phyloP scores from a whole-genome alignment of 2,797 vertebrate genomes.

The Siniperca undulata region DNA sequence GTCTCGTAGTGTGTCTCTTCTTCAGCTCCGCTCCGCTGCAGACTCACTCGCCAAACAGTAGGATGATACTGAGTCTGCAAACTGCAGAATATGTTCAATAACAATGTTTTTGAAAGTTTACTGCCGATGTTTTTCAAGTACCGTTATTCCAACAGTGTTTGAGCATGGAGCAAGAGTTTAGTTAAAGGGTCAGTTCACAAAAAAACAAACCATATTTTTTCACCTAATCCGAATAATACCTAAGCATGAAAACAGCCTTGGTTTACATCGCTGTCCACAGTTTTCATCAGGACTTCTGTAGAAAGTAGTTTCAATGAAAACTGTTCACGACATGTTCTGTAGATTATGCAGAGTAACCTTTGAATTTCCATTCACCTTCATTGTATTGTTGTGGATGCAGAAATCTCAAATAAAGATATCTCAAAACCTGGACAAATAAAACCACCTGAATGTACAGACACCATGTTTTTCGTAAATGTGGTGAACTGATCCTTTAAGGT shows the following conservation, averaged over 20 bases:
- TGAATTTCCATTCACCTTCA: not conserved
- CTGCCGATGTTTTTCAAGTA: not conserved
- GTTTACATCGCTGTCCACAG: not conserved
- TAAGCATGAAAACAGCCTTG: not conserved
- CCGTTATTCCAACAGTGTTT: not conserved
- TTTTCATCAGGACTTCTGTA: too few relatives aligned
- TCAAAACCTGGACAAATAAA: not conserved
- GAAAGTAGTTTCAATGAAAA: not conserved
- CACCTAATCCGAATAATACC: not conserved
- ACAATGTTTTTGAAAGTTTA: too few relatives aligned
- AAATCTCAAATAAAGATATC: not conserved
- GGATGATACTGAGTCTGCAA: not conserved
- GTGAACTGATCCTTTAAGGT: not conserved
- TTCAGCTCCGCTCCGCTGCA: not conserved
- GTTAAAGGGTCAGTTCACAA: not conserved
- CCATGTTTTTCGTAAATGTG: not conserved
- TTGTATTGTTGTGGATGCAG: not conserved
- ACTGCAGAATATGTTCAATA: too few relatives aligned
- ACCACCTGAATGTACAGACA: not conserved
- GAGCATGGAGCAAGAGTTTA: not conserved
- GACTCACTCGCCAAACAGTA: not conserved
- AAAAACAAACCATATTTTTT: not conserved
- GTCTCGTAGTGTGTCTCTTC: not conserved
- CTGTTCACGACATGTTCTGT: not conserved
- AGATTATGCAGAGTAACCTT: not conserved